Conservation (phyloP, 2,113 vertebrate genomes). For the Heliornis fulica region DNA sequence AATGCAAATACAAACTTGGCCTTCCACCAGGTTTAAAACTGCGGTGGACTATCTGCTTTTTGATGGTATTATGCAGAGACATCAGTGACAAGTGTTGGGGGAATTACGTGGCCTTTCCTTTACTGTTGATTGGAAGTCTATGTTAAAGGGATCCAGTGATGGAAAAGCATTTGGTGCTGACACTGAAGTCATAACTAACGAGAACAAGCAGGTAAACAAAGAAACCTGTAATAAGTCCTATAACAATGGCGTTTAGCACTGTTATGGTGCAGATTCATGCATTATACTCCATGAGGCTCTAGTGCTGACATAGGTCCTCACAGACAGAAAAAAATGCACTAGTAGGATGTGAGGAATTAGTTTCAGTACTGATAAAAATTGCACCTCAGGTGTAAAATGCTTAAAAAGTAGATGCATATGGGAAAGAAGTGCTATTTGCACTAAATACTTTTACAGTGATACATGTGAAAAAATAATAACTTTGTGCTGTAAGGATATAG, state of each 20-base stretch:
- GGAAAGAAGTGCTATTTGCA: background rate
- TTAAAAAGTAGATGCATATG: background rate
- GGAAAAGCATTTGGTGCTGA: background rate
- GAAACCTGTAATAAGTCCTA: background rate
- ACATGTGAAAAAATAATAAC: background rate
- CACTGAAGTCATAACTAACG: background rate
- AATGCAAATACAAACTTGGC: background rate
- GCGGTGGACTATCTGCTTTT: background rate
- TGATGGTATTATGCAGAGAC: background rate
- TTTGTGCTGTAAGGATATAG: background rate
- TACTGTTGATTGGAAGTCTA: background rate
- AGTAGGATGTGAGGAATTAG: background rate
- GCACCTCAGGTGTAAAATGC: background rate
- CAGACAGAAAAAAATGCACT: background rate
- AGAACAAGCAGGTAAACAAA: background rate
- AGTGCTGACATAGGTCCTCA: background rate
- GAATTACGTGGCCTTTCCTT: background rate
- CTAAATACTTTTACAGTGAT: background rate
- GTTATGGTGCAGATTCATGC: background rate
- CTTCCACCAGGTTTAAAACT: background rate
- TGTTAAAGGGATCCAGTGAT: background rate
- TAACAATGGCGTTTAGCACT: background rate
- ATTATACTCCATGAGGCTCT: background rate
- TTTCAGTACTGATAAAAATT: background rate
- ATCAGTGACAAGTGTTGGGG: background rate